These are phyloP conservation scores for Rhamphomyia laevipes DNA, from an alignment of 2,888 invertebrate genomes.

Conservation along the genomic window DNA sequence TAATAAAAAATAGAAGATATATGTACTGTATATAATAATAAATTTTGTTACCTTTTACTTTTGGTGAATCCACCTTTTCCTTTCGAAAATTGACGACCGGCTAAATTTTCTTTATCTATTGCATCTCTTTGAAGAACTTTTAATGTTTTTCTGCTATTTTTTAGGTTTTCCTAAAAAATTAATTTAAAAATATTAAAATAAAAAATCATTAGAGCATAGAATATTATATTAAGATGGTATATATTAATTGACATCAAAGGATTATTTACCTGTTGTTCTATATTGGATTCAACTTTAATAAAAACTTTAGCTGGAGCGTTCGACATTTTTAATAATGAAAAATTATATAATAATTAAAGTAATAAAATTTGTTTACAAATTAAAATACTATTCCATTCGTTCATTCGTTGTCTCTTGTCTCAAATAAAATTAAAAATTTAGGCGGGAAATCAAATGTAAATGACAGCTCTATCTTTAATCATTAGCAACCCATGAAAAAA, in stretches of 20 bases:
- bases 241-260: constrained; percentile 8
- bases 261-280: constrained; percentile 31
- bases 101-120: constrained; percentile 63
- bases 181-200: neutral
- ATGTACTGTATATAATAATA: neutral
- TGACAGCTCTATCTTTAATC: too few relatives aligned
- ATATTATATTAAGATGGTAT: neutral
- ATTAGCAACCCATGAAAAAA: too few relatives aligned
- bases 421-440: too few relatives aligned
- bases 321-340: constrained; percentile 28
- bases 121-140: constrained; percentile 62
- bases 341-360: too few relatives aligned
- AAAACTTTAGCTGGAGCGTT: constrained; percentile 31
- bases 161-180: constrained; percentile 42
- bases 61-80: constrained; percentile 36
- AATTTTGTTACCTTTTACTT: constrained; percentile 35
- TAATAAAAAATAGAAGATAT: too few relatives aligned
- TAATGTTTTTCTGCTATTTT: constrained; percentile 53
- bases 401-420: too few relatives aligned
- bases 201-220: neutral
- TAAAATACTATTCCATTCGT: too few relatives aligned
- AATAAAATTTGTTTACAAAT: too few relatives aligned
- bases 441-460: too few relatives aligned
- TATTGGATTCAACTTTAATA: constrained; percentile 35
- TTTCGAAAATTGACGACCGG: constrained; percentile 43